Percentiles rank a stretch among this genome's conserved stretches.
Evolutionary conservation across 2,797 vertebrate species (phyloP).

Genomic region (Pyrocephalus nanus): DNA sequence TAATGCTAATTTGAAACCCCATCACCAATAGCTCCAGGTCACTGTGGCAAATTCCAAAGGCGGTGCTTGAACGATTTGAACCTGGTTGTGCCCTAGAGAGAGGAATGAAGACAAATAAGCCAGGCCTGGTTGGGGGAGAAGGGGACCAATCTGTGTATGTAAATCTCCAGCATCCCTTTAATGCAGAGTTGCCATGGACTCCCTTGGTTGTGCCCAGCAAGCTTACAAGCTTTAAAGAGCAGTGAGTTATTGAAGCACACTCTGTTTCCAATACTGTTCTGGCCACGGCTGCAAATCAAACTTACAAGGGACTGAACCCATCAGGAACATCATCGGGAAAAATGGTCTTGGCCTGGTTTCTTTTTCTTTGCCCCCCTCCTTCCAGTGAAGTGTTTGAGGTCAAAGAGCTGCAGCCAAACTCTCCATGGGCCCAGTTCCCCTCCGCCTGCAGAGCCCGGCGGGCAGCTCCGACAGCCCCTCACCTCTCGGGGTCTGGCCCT

Average conservation of each 20-base stretch:
- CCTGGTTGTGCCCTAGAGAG: not conserved
- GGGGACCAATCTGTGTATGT: not conserved
- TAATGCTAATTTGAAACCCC: not conserved
- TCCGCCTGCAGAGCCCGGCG: not conserved
- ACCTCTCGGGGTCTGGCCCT: not conserved
- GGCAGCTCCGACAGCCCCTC: not conserved
- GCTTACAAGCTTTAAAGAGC: not conserved
- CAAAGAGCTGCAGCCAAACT: not conserved
- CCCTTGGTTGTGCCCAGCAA: not conserved
- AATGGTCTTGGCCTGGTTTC: not conserved
- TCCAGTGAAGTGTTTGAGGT: not conserved
- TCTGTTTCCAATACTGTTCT: not conserved
- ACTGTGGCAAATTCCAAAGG: not conserved
- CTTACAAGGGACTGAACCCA: not conserved
- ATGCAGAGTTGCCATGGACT: not conserved
- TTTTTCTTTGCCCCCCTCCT: slow-evolving; percentile 20
- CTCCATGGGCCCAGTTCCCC: not conserved
- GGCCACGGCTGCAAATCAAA: not conserved
- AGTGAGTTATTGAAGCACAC: not conserved
- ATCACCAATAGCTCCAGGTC: not conserved
- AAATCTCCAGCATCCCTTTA: not conserved
- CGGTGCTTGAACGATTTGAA: rapidly evolving
- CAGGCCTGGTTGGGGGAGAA: not conserved
- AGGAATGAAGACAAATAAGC: slow-evolving; percentile 19
- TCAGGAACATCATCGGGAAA: not conserved